Base-by-base conservation (phyloP, 2,113 vertebrate genomes). In the Megaleporinus macrocephalus region DNA sequence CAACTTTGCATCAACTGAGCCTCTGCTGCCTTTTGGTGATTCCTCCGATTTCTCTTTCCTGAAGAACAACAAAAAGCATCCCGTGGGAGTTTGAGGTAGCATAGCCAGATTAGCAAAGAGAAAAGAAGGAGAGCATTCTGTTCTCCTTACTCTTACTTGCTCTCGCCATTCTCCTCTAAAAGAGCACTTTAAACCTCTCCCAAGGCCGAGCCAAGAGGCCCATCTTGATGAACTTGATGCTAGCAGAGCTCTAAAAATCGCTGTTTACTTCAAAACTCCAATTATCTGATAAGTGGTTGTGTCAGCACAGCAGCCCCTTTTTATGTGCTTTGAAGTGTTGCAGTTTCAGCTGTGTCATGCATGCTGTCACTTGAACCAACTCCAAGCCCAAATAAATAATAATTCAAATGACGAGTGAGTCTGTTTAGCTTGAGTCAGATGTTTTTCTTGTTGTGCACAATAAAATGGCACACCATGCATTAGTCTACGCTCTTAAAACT, bases 191-290 rank as follows among this genome's bases (percentile, higher is more conserved):
- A 72, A 33, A 73, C 51, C 49, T 70, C 30, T 77, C 33, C 63
- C 36, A 66, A 44, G 63, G 24, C 74, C 73, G 26, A 36, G 5
- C 73, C 81, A 68, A 47, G n/a, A 80, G 57, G 70, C 44, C 61
- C 61, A 68, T 74, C 62, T 68, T 74, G 73, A 73, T 83, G 53
- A 83, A 74, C 30, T 70, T 75, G 73, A 74, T 81, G 74, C 74
- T 83, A 70, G 62, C 29, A 22, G 29, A 78, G 74, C 78, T 70
- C 16, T 27, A 74, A 81, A 86, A 86, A 81, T 81, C 68, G 68
- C 65, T 70, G 61, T 80, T 83, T 83, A 73, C 77, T 66, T 76
- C 0, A 74, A 80, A 80, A 69, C 73, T 80, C 73, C 51, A 83
- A 44, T 76, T 73, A 73, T 47, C 44, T 47, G 41, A 84, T 44